Conservation (phyloP, 37 sponge, comb jelly and placozoan genomes). For the Halisarca cf. caerulea region DNA sequence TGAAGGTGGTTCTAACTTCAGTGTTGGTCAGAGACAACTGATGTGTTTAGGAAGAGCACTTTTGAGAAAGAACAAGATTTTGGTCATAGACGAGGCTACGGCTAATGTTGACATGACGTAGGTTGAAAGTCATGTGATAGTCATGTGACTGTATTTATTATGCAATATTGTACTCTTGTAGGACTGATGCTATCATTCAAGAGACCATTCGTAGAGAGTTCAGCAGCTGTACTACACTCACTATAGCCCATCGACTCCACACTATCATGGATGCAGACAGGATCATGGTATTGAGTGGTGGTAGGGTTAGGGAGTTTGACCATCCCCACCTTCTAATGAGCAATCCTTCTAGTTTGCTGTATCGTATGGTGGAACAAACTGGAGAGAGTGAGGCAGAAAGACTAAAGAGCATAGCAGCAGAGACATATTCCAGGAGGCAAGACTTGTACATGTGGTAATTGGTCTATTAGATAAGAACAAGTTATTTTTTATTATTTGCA, state of each 20-base stretch:
- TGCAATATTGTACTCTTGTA: not conserved
- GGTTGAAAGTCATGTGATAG: not conserved
- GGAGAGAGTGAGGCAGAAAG: conserved; percentile 38
- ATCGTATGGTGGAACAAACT: conserved; percentile 60
- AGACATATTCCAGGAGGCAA: too few species aligned
- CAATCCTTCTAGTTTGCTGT: conserved; percentile 31
- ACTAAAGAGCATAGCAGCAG: conserved; percentile 50
- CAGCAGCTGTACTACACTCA: conserved; percentile 74
- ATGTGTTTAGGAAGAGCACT: conserved; percentile 83
- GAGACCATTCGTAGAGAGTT: conserved; percentile 66
- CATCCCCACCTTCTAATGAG: conserved; percentile 42
- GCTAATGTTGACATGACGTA: conserved; percentile 79
- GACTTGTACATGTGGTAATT: too few species aligned
- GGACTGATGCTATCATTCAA: conserved; percentile 17
- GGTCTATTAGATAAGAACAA: too few species aligned
- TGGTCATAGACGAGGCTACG: conserved; percentile 86
- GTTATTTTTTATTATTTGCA: too few species aligned
- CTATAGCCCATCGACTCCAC: conserved; percentile 89
- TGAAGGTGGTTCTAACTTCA: conserved; percentile 83
- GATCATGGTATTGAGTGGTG: conserved; percentile 69
- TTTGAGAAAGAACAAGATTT: conserved; percentile 76
- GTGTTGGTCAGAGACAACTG: conserved; percentile 86
- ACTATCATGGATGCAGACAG: conserved; percentile 89
- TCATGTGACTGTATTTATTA: not conserved
- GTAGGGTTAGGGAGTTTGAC: conserved; percentile 55